Evolutionary conservation across 2,113 vertebrate genomes (phyloP).

Genomic region (Rallus limicola): DNA sequence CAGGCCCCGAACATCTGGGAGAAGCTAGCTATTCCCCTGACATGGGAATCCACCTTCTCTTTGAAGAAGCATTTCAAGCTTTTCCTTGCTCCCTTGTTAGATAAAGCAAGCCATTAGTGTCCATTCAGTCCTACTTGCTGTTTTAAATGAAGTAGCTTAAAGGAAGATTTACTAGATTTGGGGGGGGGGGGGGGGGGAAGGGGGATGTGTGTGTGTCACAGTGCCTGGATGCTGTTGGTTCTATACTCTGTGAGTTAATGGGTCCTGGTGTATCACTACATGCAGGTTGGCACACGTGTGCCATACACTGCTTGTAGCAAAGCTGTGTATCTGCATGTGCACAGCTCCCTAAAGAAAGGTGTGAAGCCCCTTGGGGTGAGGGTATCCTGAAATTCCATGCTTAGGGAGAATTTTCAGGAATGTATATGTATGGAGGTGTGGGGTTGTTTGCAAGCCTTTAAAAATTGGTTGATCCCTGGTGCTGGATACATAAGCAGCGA

Average conservation of each 20-base stretch:
- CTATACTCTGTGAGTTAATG: background rate
- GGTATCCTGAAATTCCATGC: background rate
- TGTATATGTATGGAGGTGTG: background rate
- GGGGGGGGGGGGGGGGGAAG: background rate
- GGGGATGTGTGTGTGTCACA: background rate
- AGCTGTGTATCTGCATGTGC: background rate
- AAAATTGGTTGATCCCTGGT: background rate
- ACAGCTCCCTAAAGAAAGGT: background rate
- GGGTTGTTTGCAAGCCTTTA: background rate
- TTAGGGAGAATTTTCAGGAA: background rate
- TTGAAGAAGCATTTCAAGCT: constrained; percentile 12
- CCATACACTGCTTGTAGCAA: background rate
- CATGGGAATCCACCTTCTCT: background rate
- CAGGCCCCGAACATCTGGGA: constrained; percentile 4
- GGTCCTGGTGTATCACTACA: background rate
- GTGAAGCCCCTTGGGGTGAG: background rate
- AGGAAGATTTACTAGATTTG: background rate
- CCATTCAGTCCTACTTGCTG: background rate
- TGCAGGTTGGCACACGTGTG: background rate
- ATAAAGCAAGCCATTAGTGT: background rate
- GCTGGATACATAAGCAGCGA: background rate
- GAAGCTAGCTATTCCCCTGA: constrained; percentile 12
- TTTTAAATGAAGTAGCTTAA: background rate
- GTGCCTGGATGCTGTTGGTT: background rate
- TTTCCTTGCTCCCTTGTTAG: background rate